A percentile compares a stretch with the other conserved stretches of the same genome.
Conservation (phyloP, 2,888 invertebrate genomes). For the Thecophora atra region DNA sequence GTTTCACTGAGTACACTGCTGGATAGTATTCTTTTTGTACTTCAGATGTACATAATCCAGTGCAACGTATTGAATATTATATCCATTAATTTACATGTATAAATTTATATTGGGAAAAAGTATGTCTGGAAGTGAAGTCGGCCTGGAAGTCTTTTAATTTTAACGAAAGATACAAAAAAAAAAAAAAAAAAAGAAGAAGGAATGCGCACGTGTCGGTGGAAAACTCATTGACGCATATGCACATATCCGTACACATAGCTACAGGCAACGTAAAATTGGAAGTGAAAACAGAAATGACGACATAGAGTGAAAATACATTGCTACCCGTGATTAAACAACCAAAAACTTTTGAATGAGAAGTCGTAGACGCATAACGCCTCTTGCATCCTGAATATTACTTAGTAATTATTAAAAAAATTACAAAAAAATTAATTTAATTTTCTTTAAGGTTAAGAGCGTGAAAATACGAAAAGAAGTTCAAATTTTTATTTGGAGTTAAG, state of each 20-base stretch:
- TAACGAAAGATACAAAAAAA: conserved; percentile 37
- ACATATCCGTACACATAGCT: conserved; percentile 33
- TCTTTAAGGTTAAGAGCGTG: background rate
- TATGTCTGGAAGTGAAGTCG: conserved; percentile 22
- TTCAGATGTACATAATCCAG: background rate
- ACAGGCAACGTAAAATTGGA: conserved; percentile 24
- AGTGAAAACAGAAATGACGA: conserved; percentile 32
- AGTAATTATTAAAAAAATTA: background rate
- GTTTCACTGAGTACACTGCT: background rate
- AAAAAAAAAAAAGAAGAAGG: conserved; percentile 44
- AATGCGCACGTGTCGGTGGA: conserved; percentile 43
- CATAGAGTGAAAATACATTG: conserved; percentile 31
- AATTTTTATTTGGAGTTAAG: background rate
- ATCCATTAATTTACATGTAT: background rate
- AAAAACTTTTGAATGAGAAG: conserved; percentile 20
- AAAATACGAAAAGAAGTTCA: background rate
- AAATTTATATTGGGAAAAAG: conserved; percentile 4
- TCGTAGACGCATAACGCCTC: background rate
- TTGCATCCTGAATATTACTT: background rate
- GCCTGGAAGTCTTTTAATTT: conserved; percentile 25
- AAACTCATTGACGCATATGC: conserved; percentile 24
- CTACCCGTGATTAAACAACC: background rate
- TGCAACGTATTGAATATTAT: background rate
- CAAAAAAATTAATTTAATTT: conserved; percentile 7
- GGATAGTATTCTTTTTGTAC: background rate